phyloP scores from a whole-genome alignment of 2,113 vertebrate species.

The Cettia cetti region DNA sequence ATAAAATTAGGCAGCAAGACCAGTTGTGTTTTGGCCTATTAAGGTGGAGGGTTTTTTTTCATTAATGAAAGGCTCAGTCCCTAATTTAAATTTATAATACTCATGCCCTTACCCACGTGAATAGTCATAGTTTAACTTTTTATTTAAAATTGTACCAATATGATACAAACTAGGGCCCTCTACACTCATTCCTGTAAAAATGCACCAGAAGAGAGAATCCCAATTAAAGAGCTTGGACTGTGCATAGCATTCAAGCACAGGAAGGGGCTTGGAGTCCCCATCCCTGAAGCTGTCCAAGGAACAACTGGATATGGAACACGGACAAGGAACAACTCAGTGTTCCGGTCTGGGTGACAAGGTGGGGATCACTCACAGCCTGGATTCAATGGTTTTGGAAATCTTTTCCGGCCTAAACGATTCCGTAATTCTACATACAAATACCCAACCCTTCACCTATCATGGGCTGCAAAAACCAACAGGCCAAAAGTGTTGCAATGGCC shows the following conservation, averaged over 20 bases:
- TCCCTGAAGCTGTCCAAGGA: background rate
- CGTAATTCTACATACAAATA: background rate
- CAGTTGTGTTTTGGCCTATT: background rate
- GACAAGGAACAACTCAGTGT: background rate
- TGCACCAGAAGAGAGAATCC: background rate
- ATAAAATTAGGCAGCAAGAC: background rate
- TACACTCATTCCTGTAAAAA: background rate
- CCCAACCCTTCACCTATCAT: rapidly evolving
- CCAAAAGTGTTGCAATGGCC: background rate
- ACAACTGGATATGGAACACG: rapidly evolving
- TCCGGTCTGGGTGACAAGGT: background rate
- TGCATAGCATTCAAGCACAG: too few species aligned
- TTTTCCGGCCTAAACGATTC: background rate
- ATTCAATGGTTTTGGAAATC: background rate
- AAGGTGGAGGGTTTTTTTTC: rapidly evolving
- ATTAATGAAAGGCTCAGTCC: background rate
- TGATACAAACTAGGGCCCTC: background rate
- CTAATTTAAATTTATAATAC: background rate
- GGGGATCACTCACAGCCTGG: background rate
- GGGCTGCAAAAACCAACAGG: background rate
- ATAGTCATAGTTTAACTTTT: background rate
- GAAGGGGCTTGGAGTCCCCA: background rate
- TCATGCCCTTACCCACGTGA: background rate
- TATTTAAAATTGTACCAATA: background rate
- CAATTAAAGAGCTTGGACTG: background rate